Evolutionary conservation across 2,113 vertebrate species (phyloP).

Genomic region (Elephas maximus): DNA sequence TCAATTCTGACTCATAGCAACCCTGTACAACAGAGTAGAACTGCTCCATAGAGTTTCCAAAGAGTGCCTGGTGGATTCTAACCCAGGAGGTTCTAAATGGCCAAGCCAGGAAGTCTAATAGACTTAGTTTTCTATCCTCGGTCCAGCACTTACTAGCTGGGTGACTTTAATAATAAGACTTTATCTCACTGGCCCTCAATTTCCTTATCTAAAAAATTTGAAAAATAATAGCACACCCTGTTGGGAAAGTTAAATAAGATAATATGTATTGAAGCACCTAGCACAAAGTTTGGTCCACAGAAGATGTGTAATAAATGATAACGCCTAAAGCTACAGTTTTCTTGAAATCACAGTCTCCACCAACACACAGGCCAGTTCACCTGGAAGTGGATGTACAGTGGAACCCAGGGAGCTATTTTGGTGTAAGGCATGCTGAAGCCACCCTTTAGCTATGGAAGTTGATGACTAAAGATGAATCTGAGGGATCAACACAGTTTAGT

Average conservation of each 20-base stretch:
- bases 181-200: too few species aligned
- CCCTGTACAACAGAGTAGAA: too few species aligned
- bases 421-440: neutral
- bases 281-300: too few species aligned
- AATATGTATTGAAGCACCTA: too few species aligned
- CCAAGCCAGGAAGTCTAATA: neutral
- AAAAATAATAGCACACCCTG: too few species aligned
- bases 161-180: too few species aligned
- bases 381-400: neutral
- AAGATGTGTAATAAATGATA: neutral
- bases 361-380: neutral
- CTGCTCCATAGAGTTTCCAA: too few species aligned
- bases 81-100: neutral
- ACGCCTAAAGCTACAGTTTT: neutral
- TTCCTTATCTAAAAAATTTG: too few species aligned
- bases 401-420: neutral
- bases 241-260: too few species aligned
- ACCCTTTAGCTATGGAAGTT: neutral
- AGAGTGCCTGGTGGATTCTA: neutral
- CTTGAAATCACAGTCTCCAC: neutral
- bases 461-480: neutral
- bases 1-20: too few species aligned
- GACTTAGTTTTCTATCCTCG: too few species aligned
- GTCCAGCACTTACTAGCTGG: too few species aligned
- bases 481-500: neutral